Evolutionary conservation across 2,888 invertebrate genomes (phyloP), one percentile per base, ranked within the genome.

Genomic region (Panzeria rudis): DNA sequence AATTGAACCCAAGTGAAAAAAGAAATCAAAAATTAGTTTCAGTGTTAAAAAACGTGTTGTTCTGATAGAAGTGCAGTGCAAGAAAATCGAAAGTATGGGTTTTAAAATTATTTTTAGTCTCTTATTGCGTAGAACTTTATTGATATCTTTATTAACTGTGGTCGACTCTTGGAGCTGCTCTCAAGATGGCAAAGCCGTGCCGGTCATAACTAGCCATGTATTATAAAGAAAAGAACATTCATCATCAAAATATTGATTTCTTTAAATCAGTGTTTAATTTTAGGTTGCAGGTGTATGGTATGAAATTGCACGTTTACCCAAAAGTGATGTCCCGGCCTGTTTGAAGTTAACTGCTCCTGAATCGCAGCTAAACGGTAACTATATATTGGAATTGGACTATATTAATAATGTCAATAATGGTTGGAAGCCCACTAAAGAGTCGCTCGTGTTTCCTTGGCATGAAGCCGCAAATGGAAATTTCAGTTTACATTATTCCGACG

Each of bases 261-360:
- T 1, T 23, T 13, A 47, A 20, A 25, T 25, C 29, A 32, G 2
- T 25, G 4, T 32, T 35, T 29, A 41, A 38, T 56, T 75, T 20
- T 7, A 89, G 89, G 68, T 88, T 17, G 32, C 86, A 11, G 89
- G 89, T 13, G 56, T 62, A 13, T 89, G 88, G 89, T 88, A 87
- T 69, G 88, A 89, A 61, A 86, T 79, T 0, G 87, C 61, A 1
- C 86, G 88, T 7, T 41, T 76, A 13, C 88, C 88, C 3, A 81
- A 76, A 23, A 71, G 44, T 23, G 84, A 86, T 8, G 76, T 86
- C 0, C 66, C 86, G 3, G 86, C 87, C 2, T 88, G 89, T 9
- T 29, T 88, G 7, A 78, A 86, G 62, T 86, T 87, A 7, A 64
- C 75, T 0, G 87, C 83, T 3, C 54, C 79, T 0, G 61, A 61